Evolutionary conservation across 2,888 invertebrate genomes (phyloP), one percentile per base, ranked within the genome.

Genomic region (Herminia tarsipennalis): DNA sequence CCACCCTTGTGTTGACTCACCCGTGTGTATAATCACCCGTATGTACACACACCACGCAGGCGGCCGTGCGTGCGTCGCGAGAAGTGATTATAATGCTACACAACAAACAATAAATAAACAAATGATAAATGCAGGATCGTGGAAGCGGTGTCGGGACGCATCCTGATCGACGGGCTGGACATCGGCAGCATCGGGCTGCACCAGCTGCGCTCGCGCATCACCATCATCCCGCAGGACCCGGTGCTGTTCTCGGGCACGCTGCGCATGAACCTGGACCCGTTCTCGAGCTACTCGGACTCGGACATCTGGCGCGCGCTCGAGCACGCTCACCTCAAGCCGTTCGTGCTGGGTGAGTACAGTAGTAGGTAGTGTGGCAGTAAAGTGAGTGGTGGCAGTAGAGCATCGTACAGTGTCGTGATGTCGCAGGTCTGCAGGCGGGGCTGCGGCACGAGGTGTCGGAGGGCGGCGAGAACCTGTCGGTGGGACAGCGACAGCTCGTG

Each of bases 161-260:
- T 98, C 66, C 78, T 94, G 44, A 97, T 98, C 70, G 98, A 98
- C 86, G 96, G 94, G 36, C 87, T 96, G 36, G 96, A 97, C 78
- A 95, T 98, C 61, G 86, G 96, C 6, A 93, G 93, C 32, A 90
- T 98, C 66, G 98, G 98, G 9, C 93, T 98, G 30, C 98, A 98
- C 83, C 95, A 96, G 73, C 86, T 98, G 56, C 93, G 98, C 45
- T 95, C 96, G 5, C 93, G 95, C 57, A 92, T 98, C 62, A 97
- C 97, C 29, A 97, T 98, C 75, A 98, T 96, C 79, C 95, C 96
- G 28, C 96, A 99, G 92, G 99, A 99, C 89, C 98, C 98, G 0
- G 97, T 98, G 30, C 92, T 99, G 47, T 99, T 99, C 91, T 97
- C 98, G 10, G 98, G 98, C 30, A 95, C 95, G 3, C 90, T 99